These are phyloP conservation scores for Anas platyrhynchos DNA, from an alignment of 2,113 vertebrate genomes.

Conservation along the genomic window DNA sequence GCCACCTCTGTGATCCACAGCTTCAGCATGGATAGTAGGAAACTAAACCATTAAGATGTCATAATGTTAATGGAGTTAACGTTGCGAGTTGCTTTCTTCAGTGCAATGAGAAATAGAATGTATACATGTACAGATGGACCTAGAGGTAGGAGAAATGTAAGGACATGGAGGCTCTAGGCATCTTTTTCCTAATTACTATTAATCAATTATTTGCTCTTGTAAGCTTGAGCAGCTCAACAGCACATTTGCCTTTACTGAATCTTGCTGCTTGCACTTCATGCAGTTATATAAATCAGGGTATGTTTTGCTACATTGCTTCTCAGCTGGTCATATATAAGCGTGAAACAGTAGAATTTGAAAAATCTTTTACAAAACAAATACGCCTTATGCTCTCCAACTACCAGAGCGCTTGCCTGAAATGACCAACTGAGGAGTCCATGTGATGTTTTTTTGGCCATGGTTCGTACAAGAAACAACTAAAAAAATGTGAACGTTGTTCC, in stretches of 20 bases:
- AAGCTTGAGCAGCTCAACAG: neutral
- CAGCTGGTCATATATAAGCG: neutral
- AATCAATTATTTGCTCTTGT: neutral
- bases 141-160: neutral
- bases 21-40: neutral
- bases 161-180: neutral
- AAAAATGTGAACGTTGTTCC: neutral
- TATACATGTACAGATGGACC: neutral
- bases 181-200: neutral
- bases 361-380: neutral
- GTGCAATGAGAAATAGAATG: neutral
- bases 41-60: neutral
- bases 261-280: neutral
- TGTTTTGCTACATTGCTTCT: neutral
- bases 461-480: neutral
- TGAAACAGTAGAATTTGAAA: neutral
- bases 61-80: neutral
- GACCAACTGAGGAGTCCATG: neutral
- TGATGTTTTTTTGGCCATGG: accelerated
- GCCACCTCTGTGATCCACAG: neutral
- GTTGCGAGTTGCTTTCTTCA: neutral
- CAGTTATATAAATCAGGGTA: neutral
- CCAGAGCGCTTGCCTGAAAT: neutral
- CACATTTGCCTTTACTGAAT: neutral
- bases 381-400: neutral